Conservation (phyloP, 64 coral and sea anemone species). For the Actinia tenebrosa region DNA sequence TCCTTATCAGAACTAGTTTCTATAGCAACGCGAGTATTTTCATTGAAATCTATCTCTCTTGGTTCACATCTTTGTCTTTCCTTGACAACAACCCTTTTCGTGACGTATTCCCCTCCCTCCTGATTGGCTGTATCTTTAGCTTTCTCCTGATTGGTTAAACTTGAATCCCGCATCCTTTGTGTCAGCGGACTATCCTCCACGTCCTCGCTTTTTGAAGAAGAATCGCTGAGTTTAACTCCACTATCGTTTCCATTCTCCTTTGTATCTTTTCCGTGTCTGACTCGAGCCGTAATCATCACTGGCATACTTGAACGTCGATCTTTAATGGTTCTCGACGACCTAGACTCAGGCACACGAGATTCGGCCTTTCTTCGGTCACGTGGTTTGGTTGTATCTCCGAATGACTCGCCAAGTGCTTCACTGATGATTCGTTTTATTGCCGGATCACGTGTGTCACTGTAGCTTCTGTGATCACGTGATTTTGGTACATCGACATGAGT, state of each 20-base stretch:
- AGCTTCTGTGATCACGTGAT: slow-evolving; percentile 1
- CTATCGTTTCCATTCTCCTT: background rate
- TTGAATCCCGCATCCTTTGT: background rate
- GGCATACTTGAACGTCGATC: background rate
- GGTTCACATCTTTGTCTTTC: background rate
- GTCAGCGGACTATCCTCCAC: background rate
- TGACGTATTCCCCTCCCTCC: background rate
- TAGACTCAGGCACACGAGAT: background rate
- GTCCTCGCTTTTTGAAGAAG: background rate
- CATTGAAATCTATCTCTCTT: background rate
- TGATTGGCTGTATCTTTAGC: background rate
- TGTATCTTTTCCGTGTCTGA: background rate
- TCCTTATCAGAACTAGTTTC: background rate
- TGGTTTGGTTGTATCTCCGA: background rate
- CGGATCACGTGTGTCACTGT: slow-evolving; percentile 9
- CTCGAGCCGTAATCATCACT: slow-evolving; percentile 1
- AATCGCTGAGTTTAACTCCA: background rate
- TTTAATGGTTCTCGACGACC: background rate
- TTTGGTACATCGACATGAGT: background rate
- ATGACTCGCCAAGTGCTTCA: background rate
- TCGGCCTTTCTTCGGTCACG: background rate
- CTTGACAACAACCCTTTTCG: background rate
- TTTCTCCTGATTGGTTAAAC: background rate
- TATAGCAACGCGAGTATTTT: background rate
- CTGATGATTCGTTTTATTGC: background rate